Evolutionary conservation across 2,888 invertebrate species (phyloP), one percentile per base, ranked within the genome.

Genomic region (Mythimna lalbum): DNA sequence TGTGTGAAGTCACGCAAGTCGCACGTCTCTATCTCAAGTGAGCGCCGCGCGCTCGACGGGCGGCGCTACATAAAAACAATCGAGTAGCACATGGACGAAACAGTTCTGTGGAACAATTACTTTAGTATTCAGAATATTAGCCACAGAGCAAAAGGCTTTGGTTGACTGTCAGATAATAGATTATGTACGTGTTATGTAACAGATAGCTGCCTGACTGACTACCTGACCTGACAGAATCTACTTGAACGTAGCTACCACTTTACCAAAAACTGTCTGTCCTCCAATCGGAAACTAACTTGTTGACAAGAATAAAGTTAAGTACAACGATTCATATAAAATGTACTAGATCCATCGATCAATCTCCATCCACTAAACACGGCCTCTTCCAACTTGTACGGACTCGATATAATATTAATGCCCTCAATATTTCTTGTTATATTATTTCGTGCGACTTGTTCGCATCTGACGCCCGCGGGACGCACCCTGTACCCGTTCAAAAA

Each of bases 401-500:
- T 59, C 55, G 19, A 52, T 78, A 14, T 21, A 63, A 78, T 63
- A 63, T 63, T 0, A 63, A 78, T 72, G 57, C 12, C n/a, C 47
- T 53, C 36, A 59, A 65, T 74, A 63, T 73, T 68, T 73, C 36
- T 50, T 33, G 21, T 61, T 19, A 19, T 49, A n/a, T 36, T 64
- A 67, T 55, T 39, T 59, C 31, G 19, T 27, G 60, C 36, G 66
- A 67, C 57, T 69, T 27, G 33, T 12, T 19, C 60, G 49, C 65
- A 60, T 5, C 43, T 64, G 59, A 12, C 14, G 9, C 61, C 57
- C 69, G 49, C 36, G 63, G 69, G 69, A 65, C 33, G 21, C 33
- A 23, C 12, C 59, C 59, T 65, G 62, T 36, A 59, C 65, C 56
- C 67, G 56, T 47, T 80, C 77, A 80, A 80, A 79, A 82, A 80